Base-by-base conservation (phyloP, 2,113 vertebrate species). In the Toxotes jaculatrix region DNA sequence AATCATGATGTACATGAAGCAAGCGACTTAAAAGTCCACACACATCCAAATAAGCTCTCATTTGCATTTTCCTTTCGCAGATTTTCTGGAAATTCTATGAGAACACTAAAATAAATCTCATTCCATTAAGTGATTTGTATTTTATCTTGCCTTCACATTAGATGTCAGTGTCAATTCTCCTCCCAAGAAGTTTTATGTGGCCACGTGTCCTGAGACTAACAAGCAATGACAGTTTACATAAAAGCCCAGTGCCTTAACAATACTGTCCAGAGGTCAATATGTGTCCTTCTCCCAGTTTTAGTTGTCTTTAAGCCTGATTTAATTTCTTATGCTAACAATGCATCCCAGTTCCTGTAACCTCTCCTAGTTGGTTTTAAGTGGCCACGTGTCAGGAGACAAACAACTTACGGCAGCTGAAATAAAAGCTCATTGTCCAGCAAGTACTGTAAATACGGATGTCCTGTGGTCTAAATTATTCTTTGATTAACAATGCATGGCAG, bases 351-450 rank as follows among this genome's bases (percentile, higher is more conserved):
- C 73, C 77, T 69, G 74, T 56, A 71, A 75, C 83, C 66, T 91
- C 55, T 72, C 43, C 16, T 75, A 90, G 90, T 90, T 63, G 79
- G 74, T 59, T 93, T 93, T 93, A 93, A 93, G 80, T 93, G 85
- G 88, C 82, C 88, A 93, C 67, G 77, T 93, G 92, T 91, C 89
- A 68, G 23, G 55, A 75, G 74, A 88, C 88, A 89, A 91, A 93
- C 83, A 76, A 40, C 36, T 72, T 65, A 79, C 77, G 91, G 89
- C 89, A 88, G 83, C 85, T 51, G 71, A 88, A 84, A 89, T 90
- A 92, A 93, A 92, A 91, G 89, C 74, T 84, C 55, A 87, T 90
- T 92, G 89, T 91, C 38, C 77, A 13, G 59, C 60, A 62, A 56
- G 56, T 83, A 86, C 89, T 79, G 78, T 88, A 90, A 87, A 88